Conservation (phyloP, 2,888 invertebrate genomes). For the Ethmia dodecea region DNA sequence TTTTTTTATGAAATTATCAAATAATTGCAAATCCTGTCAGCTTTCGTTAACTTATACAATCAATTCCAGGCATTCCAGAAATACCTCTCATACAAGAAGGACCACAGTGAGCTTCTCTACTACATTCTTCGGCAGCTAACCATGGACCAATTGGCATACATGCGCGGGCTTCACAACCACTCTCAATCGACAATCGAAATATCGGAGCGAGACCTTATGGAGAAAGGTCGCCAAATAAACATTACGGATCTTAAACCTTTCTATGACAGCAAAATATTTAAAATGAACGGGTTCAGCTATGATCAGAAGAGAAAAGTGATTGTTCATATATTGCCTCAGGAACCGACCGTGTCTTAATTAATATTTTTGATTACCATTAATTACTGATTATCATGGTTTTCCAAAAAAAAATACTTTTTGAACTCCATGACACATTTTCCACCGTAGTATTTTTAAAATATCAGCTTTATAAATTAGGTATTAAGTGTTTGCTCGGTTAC, state of each 20-base stretch:
- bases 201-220: constrained; percentile 80
- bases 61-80: constrained; percentile 94
- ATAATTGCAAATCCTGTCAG: no score
- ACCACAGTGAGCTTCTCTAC: constrained; percentile 96
- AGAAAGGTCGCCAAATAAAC: constrained; percentile 93
- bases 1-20: no score
- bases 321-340: constrained; percentile 84
- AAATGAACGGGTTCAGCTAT: constrained; percentile 90
- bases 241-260: constrained; percentile 93
- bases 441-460: no score
- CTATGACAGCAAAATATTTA: constrained; percentile 94
- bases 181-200: constrained; percentile 87
- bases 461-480: no score
- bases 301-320: constrained; percentile 91
- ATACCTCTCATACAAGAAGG: constrained; percentile 95
- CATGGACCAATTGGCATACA: constrained; percentile 92
- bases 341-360: not conserved
- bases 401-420: no score
- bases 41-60: no score
- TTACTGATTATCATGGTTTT: no score
- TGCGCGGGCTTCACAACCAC: constrained; percentile 82
- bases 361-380: no score
- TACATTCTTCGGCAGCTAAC: constrained; percentile 96
- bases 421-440: no score
- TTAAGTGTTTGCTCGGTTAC: no score